phyloP scores from a whole-genome alignment of 2,888 invertebrate species.

The Drosophila anomalata region DNA sequence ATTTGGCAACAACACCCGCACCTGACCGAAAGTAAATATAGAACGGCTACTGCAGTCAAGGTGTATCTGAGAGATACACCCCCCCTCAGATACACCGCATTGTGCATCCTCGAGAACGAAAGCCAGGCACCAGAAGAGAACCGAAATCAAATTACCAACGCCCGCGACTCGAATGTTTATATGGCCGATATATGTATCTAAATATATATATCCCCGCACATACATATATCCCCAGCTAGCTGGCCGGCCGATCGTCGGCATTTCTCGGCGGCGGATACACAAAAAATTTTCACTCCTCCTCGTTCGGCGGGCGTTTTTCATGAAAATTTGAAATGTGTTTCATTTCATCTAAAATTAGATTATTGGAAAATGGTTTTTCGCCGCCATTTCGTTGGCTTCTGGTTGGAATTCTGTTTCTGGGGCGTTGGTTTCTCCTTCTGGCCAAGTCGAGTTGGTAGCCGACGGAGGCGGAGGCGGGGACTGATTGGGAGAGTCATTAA shows the following conservation, averaged over 20 bases:
- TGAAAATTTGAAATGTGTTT: constrained; percentile 79
- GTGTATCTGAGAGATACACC: constrained; percentile 33
- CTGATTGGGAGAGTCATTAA: constrained; percentile 29
- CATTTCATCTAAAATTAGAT: constrained; percentile 77
- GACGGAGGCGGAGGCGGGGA: background rate
- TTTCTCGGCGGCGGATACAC: constrained; percentile 59
- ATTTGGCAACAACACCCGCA: constrained; percentile 27
- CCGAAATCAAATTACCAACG: constrained; percentile 71
- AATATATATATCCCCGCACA: constrained; percentile 27
- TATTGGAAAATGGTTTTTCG: constrained; percentile 69
- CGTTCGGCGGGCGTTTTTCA: constrained; percentile 61
- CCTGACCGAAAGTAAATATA: constrained; percentile 37
- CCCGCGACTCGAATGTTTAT: constrained; percentile 69
- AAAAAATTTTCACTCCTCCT: constrained; percentile 43
- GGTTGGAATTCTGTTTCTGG: constrained; percentile 39
- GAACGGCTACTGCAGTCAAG: constrained; percentile 29
- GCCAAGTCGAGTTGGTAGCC: constrained; percentile 3
- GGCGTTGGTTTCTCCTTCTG: constrained; percentile 39
- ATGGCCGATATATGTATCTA: constrained; percentile 50
- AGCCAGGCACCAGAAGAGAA: constrained; percentile 27
- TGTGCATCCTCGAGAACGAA: constrained; percentile 57
- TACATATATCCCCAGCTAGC: constrained; percentile 21
- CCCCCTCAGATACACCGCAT: constrained; percentile 31
- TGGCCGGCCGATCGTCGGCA: constrained; percentile 47
- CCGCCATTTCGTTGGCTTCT: constrained; percentile 24